These are phyloP conservation scores for Notospermus geniculatus DNA, from an alignment of 1,140 invertebrate species.

Conservation along the genomic window DNA sequence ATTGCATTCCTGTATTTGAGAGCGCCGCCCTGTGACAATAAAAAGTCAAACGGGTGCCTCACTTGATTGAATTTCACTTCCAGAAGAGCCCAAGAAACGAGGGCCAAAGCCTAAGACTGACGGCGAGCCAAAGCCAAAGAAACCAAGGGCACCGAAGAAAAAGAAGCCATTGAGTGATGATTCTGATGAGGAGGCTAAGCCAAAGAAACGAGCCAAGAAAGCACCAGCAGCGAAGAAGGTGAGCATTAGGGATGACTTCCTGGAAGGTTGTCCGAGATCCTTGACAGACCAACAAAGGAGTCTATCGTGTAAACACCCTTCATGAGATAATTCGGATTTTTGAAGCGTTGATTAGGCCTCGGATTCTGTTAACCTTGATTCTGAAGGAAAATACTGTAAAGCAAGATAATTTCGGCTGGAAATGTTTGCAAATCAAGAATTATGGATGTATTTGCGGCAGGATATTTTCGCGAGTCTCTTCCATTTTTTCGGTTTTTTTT, in stretches of 20 bases:
- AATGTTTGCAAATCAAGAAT: background rate
- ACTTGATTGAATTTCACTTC: constrained; percentile 2
- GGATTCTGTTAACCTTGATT: background rate
- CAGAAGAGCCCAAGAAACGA: constrained; percentile 21
- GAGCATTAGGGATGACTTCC: too few species aligned
- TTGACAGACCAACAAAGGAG: too few species aligned
- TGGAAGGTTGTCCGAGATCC: too few species aligned
- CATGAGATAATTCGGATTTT: background rate
- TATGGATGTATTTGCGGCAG: too few species aligned
- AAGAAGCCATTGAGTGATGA: constrained; percentile 33
- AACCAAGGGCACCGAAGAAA: constrained; percentile 31
- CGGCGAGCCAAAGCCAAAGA: constrained; percentile 16
- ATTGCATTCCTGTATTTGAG: background rate
- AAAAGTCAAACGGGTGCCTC: background rate
- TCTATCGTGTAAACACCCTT: too few species aligned
- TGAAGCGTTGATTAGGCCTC: background rate
- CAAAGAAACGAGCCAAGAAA: constrained; percentile 39
- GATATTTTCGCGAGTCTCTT: too few species aligned
- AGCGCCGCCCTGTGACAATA: constrained; percentile 1
- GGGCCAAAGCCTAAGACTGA: constrained; percentile 18
- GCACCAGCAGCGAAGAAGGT: constrained; percentile 31
- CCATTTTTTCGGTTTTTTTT: too few species aligned
- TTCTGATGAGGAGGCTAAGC: constrained; percentile 37
- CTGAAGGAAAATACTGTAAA: too few species aligned
- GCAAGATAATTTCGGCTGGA: background rate